Conservation (phyloP, 2,888 invertebrate species). For the Caenorhabditis japonica region DNA sequence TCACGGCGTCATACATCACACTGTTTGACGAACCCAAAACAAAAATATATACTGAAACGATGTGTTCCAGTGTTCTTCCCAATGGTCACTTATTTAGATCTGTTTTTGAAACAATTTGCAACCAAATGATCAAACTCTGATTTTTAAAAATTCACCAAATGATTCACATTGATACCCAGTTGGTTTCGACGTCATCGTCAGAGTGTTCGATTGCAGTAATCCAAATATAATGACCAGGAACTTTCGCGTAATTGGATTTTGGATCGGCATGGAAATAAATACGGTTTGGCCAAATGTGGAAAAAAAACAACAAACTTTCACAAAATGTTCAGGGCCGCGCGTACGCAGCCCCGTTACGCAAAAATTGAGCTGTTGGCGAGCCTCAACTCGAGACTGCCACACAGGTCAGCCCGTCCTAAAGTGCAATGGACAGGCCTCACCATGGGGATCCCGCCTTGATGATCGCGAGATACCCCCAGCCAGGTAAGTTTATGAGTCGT, state of each 20-base stretch:
- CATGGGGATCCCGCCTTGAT: constrained; percentile 84
- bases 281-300: too few relatives aligned
- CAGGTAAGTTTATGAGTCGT: constrained; percentile 82
- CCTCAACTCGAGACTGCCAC: constrained; percentile 84
- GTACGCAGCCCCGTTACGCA: constrained; percentile 40
- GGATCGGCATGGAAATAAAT: too few relatives aligned
- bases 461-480: constrained; percentile 85
- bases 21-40: constrained; percentile 33
- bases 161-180: too few relatives aligned
- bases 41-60: background rate
- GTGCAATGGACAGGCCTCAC: constrained; percentile 85
- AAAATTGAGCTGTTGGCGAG: constrained; percentile 77
- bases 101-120: constrained; percentile 2
- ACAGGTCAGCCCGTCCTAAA: constrained; percentile 83
- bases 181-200: too few relatives aligned
- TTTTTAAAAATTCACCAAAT: too few relatives aligned
- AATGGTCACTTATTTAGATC: constrained; percentile 9
- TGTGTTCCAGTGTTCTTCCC: constrained; percentile 11
- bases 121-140: background rate
- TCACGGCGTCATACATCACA: constrained; percentile 41
- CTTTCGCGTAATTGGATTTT: too few relatives aligned
- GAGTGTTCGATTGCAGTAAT: too few relatives aligned
- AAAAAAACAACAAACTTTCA: background rate
- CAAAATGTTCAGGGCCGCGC: background rate
- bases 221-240: too few relatives aligned